Percentiles rank a stretch among this genome's conserved stretches.
Conservation (phyloP, 2,888 invertebrate species). For the Trissoscelio sp. region DNA sequence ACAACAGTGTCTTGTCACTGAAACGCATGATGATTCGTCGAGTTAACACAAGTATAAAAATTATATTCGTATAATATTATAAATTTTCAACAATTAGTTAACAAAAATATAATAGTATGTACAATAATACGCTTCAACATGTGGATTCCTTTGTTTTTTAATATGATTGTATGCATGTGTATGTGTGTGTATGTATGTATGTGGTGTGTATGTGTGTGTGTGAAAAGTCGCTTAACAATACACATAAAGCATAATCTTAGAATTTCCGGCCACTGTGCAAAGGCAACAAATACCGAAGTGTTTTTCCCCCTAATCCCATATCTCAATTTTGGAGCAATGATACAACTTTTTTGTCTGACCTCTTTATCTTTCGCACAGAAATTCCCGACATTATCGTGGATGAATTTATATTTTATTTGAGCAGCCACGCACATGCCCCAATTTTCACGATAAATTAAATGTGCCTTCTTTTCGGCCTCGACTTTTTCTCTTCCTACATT, state of each 20-base stretch:
- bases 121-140: slow-evolving; percentile 62
- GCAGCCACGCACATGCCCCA: slow-evolving; percentile 60
- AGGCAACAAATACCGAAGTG: slow-evolving; percentile 66
- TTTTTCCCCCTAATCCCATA: slow-evolving; percentile 48
- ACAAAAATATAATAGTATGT: slow-evolving; percentile 69
- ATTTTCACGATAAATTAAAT: slow-evolving; percentile 35
- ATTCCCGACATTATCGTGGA: slow-evolving; percentile 31
- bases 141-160: slow-evolving; percentile 16
- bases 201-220: slow-evolving; percentile 11
- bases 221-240: slow-evolving; percentile 49
- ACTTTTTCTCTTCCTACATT: neutral
- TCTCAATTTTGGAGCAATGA: slow-evolving; percentile 53
- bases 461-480: slow-evolving; percentile 32
- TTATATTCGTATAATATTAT: slow-evolving; percentile 62
- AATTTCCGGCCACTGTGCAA: slow-evolving; percentile 70
- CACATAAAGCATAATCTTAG: slow-evolving; percentile 56
- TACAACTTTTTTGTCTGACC: slow-evolving; percentile 58
- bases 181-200: neutral
- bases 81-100: slow-evolving; percentile 68
- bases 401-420: slow-evolving; percentile 65
- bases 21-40: slow-evolving; percentile 59
- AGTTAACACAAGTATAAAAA: slow-evolving; percentile 67
- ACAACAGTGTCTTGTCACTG: slow-evolving; percentile 45
- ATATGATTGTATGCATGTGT: slow-evolving; percentile 9
- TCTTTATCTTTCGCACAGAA: slow-evolving; percentile 60